These are phyloP conservation scores for Acanthornis magna DNA, from an alignment of 2,797 vertebrate species.

Conservation along the genomic window DNA sequence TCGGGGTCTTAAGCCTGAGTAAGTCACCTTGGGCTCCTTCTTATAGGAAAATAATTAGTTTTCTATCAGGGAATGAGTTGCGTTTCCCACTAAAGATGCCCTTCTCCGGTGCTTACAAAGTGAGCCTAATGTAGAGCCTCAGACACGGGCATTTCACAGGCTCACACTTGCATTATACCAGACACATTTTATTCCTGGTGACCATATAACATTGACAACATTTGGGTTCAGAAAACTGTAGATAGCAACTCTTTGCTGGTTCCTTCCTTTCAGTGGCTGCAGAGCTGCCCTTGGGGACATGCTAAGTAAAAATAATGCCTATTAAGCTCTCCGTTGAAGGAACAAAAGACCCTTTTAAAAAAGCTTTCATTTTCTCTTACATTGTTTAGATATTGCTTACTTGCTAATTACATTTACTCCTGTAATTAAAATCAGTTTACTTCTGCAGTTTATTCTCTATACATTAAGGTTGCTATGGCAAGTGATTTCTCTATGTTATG, in stretches of 20 bases:
- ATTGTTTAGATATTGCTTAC: background rate
- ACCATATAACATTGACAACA: background rate
- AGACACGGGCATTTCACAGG: background rate
- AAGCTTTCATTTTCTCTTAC: background rate
- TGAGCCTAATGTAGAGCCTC: background rate
- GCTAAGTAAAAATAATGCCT: background rate
- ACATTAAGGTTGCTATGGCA: background rate
- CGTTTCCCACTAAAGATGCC: background rate
- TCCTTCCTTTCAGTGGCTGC: background rate
- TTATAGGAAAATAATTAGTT: background rate
- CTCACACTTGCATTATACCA: background rate
- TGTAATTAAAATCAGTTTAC: slow-evolving; percentile 1
- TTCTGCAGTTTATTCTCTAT: background rate
- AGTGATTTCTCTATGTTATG: background rate
- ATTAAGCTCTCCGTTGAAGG: background rate
- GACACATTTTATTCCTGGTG: background rate
- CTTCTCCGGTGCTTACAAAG: background rate
- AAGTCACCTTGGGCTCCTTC: background rate
- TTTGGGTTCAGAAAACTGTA: background rate
- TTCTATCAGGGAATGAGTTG: background rate
- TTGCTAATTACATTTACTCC: background rate
- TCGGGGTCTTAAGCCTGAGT: too few species aligned
- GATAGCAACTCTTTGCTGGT: background rate
- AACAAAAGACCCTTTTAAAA: background rate
- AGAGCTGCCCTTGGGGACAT: background rate